Evolutionary conservation across 2,113 vertebrate genomes (phyloP).

Genomic region (Tylochromis polylepis): DNA sequence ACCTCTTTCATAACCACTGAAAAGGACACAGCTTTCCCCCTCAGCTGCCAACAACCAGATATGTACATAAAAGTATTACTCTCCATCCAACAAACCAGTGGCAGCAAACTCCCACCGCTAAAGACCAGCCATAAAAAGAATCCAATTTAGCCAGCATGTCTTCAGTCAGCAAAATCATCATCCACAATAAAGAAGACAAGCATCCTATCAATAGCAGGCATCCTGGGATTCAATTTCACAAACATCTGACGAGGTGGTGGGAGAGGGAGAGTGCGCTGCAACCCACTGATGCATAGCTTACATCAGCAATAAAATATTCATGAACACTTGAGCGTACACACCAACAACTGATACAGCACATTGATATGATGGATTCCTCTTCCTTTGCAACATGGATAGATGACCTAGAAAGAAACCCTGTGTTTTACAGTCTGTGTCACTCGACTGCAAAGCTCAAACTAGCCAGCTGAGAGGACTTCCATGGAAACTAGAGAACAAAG

Average conservation of each 20-base stretch:
- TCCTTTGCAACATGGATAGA: slow-evolving; percentile 14
- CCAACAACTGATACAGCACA: slow-evolving; percentile 32
- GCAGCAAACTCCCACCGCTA: not conserved
- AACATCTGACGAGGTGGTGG: slow-evolving; percentile 29
- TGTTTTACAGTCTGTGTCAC: not conserved
- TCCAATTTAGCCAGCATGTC: slow-evolving; percentile 14
- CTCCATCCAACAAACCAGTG: not conserved
- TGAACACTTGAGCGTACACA: slow-evolving; percentile 24
- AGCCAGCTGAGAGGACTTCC: not conserved
- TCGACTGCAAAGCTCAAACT: not conserved
- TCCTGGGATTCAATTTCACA: slow-evolving; percentile 44
- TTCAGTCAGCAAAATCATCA: slow-evolving; percentile 56
- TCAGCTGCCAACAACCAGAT: not conserved
- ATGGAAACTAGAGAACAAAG: not conserved
- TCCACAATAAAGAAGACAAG: slow-evolving; percentile 38
- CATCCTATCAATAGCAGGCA: slow-evolving; percentile 4
- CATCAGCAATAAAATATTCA: slow-evolving; percentile 64
- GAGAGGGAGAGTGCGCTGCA: not conserved
- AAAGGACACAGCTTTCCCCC: not conserved
- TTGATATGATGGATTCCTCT: slow-evolving; percentile 11
- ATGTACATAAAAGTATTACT: not conserved
- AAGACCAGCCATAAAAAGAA: not conserved
- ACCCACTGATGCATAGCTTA: slow-evolving; percentile 48
- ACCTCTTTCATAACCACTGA: not conserved
- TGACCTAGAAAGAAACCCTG: slow-evolving; percentile 19